Evolutionary conservation across 2,888 invertebrate genomes (phyloP).

Genomic region (Minunthozetes semirufus): DNA sequence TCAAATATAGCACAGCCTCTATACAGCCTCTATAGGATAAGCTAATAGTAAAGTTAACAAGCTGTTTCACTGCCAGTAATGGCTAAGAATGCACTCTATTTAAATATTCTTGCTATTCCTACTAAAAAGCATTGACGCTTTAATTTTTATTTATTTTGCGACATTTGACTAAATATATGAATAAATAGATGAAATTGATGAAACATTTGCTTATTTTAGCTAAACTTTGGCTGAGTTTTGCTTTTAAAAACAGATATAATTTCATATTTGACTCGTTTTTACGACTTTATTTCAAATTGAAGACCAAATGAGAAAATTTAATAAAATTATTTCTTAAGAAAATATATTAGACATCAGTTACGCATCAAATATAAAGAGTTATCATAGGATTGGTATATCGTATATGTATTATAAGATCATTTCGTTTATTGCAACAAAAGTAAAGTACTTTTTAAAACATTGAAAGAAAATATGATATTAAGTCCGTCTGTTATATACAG

Average conservation of each 20-base stretch:
- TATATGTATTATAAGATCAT: background rate
- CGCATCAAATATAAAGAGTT: background rate
- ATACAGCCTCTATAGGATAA: background rate
- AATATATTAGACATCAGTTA: background rate
- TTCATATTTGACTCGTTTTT: too few relatives aligned
- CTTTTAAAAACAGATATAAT: too few relatives aligned
- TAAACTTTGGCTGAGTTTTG: too few relatives aligned
- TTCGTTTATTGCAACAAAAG: background rate
- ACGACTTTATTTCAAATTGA: too few relatives aligned
- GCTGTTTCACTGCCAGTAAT: background rate
- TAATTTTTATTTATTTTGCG: background rate
- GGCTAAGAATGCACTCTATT: too few relatives aligned
- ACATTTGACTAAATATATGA: constrained; percentile 2
- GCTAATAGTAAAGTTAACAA: background rate
- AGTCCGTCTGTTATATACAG: too few relatives aligned
- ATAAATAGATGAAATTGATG: background rate
- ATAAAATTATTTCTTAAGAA: too few relatives aligned
- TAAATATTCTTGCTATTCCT: background rate
- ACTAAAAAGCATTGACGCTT: background rate
- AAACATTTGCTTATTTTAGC: too few relatives aligned
- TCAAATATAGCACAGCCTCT: background rate
- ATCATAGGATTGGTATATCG: background rate
- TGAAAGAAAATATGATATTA: background rate
- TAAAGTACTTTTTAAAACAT: background rate
- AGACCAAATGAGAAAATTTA: too few relatives aligned